phyloP scores from a whole-genome alignment of 2,797 vertebrate species.

The Melanotaenia trifasciata region DNA sequence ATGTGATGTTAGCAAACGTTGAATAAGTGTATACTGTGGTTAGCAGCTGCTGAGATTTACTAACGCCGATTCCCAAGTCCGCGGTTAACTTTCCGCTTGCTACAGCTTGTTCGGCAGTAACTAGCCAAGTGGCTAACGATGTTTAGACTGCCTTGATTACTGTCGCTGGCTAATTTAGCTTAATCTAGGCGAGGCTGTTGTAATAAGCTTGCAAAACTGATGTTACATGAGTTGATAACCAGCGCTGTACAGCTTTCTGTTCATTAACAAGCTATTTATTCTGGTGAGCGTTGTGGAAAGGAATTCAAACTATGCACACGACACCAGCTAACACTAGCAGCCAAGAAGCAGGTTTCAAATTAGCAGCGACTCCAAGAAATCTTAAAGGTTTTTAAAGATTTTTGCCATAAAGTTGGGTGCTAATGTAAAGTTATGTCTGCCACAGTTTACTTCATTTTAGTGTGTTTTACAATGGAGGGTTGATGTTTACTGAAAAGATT shows the following conservation, averaged over 20 bases:
- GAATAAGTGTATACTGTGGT: slow-evolving; percentile 2
- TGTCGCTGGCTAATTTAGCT: slow-evolving; percentile 61
- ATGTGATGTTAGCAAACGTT: not conserved
- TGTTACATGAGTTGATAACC: slow-evolving; percentile 6
- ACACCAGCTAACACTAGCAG: slow-evolving; percentile 68
- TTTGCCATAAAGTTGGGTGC: slow-evolving; percentile 35
- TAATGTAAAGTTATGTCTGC: slow-evolving; percentile 24
- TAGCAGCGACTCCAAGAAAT: slow-evolving; percentile 52
- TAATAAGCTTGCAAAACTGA: slow-evolving; percentile 34
- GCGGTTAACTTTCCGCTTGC: slow-evolving; percentile 77
- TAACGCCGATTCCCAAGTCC: slow-evolving; percentile 59
- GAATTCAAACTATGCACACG: slow-evolving; percentile 75
- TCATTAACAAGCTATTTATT: slow-evolving; percentile 62
- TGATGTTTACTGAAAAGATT: slow-evolving; percentile 42
- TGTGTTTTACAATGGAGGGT: slow-evolving; percentile 33
- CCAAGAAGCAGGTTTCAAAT: slow-evolving; percentile 54
- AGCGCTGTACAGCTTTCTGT: slow-evolving; percentile 2
- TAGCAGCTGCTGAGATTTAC: slow-evolving; percentile 63
- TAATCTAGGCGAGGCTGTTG: slow-evolving; percentile 55
- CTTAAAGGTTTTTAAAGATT: slow-evolving; percentile 5
- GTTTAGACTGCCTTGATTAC: slow-evolving; percentile 52
- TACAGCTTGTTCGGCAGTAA: slow-evolving; percentile 62
- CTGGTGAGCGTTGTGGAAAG: slow-evolving; percentile 51
- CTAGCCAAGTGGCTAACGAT: slow-evolving; percentile 77
- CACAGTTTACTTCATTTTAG: slow-evolving; percentile 28